A percentile compares a stretch with the other conserved stretches of the same genome.
phyloP scores from a whole-genome alignment of 2,113 vertebrate genomes.

The Sebastes schlegelii region DNA sequence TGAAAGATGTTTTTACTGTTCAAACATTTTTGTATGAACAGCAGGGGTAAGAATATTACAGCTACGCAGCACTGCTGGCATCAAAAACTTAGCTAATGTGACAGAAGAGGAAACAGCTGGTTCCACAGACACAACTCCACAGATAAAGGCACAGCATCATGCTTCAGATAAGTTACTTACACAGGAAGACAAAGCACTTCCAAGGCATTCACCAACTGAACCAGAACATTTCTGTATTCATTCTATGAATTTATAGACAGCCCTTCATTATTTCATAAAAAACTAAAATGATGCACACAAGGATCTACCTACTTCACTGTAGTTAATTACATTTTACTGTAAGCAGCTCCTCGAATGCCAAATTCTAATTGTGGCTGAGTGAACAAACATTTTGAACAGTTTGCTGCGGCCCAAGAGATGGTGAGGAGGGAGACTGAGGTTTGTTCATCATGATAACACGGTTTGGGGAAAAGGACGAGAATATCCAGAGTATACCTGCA shows the following conservation, averaged over 20 bases:
- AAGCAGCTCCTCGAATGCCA: not conserved
- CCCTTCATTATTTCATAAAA: not conserved
- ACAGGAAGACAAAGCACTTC: not conserved
- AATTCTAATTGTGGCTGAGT: not conserved
- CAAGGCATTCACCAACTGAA: not conserved
- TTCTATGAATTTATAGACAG: not conserved
- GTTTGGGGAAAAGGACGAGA: not conserved
- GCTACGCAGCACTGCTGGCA: constrained; percentile 29
- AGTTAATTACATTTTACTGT: not conserved
- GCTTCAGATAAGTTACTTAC: not conserved
- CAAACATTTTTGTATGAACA: not conserved
- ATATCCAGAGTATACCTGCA: constrained; percentile 28
- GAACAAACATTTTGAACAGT: constrained; percentile 24
- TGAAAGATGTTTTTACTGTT: not conserved
- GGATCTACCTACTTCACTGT: not conserved
- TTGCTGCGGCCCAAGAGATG: not conserved
- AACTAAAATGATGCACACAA: not conserved
- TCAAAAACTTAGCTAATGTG: constrained; percentile 40
- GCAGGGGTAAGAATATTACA: constrained; percentile 24
- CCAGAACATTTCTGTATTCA: not conserved
- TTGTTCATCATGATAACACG: constrained; percentile 34
- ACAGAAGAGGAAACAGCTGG: constrained; percentile 1
- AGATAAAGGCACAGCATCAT: not conserved
- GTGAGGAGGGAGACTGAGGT: not conserved
- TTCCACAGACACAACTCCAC: constrained; percentile 2